Evolutionary conservation across 2,113 vertebrate species (phyloP).

Genomic region (Percopsis transmontana): DNA sequence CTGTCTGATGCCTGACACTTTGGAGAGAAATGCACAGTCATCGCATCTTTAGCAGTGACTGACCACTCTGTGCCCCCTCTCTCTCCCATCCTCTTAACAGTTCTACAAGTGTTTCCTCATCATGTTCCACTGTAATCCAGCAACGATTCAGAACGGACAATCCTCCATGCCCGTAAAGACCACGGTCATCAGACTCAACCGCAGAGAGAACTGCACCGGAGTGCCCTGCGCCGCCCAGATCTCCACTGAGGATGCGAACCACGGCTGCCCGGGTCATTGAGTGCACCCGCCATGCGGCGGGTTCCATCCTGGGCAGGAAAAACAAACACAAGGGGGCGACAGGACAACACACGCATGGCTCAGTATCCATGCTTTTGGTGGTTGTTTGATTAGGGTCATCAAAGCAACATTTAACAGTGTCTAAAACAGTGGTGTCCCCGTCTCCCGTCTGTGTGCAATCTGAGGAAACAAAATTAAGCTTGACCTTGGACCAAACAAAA

Average conservation of each 20-base stretch:
- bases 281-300: not conserved
- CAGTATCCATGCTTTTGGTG: not conserved
- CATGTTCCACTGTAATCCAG: conserved; percentile 74
- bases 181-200: conserved; percentile 74
- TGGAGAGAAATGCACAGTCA: conserved; percentile 28
- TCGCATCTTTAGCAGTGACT: not conserved
- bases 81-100: conserved; percentile 56
- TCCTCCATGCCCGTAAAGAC: conserved; percentile 73
- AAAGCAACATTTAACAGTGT: not conserved
- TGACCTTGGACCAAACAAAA: not conserved
- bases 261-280: conserved; percentile 37
- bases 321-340: not conserved
- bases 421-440: not conserved
- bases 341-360: not conserved
- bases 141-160: conserved; percentile 50
- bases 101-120: conserved; percentile 85
- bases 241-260: conserved; percentile 25
- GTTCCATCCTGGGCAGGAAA: not conserved
- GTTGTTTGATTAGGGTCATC: not conserved
- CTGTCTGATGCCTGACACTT: not conserved
- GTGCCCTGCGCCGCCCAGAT: conserved; percentile 36
- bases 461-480: conserved; percentile 3
- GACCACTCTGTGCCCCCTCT: not conserved
- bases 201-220: conserved; percentile 50
- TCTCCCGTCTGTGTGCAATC: not conserved